Evolutionary conservation across 2,888 invertebrate species (phyloP), one percentile per base, ranked within the genome.

Genomic region (Scotopteryx bipunctaria): DNA sequence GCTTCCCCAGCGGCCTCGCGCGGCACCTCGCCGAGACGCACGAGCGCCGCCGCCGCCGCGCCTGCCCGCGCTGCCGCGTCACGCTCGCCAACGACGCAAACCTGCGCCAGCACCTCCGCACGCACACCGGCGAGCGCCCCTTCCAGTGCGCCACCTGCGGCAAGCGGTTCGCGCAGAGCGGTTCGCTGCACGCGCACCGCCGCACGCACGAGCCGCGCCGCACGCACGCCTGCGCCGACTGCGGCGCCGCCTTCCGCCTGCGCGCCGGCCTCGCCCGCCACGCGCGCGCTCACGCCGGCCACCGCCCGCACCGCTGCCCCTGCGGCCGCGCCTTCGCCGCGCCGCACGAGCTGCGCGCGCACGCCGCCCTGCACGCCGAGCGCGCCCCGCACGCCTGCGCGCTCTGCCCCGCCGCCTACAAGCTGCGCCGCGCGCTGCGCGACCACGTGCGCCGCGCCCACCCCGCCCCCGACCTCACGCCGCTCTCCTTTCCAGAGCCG

Each of bases 161-260:
- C 2, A 93, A 93, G 71, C 71, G 92, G 0, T 94, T 94, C 78
- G 92, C 93, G 47, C 93, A 94, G 68, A 93, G 93, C 66, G 93
- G 93, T 0, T 92, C 93, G 1, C 74, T 94, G 29, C 92, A 93
- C 73, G 92, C 92, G 14, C 94, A 94, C 67, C 84, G 91, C 42
- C 90, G 92, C 33, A 92, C 92, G 3, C 94, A 94, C 73, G 84
- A 84, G 29, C 83, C 91, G 52, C 77, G 78, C 36, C 92, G 91
- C 56, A 92, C 93, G 1, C 91, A 90, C 70, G 80, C 83, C 13
- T 94, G 94, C 74, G 83, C 84, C 0, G 90, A 92, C 56, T 94
- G 94, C 72, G 88, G 91, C 16, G 92, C 92, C 41, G 87, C 90
- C 41, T 94, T 94, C 73, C 81, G 93, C 1, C 86, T 93, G 21